Evolutionary conservation across 1,140 invertebrate species (phyloP).

Genomic region (Triops longicaudatus): DNA sequence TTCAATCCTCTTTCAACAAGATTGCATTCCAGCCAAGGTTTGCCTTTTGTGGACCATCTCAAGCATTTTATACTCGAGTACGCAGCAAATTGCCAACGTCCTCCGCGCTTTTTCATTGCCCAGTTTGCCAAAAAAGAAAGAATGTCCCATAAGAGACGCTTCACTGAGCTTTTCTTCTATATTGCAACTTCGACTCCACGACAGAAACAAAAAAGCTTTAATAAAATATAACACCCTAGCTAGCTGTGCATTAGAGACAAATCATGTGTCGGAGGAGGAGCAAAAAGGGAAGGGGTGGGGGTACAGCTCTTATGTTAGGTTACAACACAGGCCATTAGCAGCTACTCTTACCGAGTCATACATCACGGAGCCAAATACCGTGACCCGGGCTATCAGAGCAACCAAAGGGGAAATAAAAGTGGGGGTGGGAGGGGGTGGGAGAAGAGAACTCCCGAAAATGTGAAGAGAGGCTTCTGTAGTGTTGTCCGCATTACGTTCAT

Average conservation of each 20-base stretch:
- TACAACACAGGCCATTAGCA: not conserved
- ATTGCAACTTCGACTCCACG: too few species aligned
- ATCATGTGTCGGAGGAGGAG: too few species aligned
- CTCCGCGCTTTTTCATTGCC: not conserved
- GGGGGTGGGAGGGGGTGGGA: too few species aligned
- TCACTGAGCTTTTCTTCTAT: too few species aligned
- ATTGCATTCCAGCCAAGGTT: not conserved
- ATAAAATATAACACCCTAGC: too few species aligned
- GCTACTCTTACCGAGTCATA: not conserved
- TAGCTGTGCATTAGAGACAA: too few species aligned
- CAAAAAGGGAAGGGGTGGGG: too few species aligned
- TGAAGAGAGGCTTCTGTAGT: not conserved
- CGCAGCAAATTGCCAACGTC: not conserved
- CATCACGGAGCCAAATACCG: conserved; percentile 11
- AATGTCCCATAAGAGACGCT: not conserved
- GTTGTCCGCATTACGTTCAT: not conserved
- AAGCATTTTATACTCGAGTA: not conserved
- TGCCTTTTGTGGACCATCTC: not conserved
- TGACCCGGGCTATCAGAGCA: not conserved
- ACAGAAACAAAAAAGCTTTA: too few species aligned
- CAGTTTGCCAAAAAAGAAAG: not conserved
- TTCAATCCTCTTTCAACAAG: not conserved
- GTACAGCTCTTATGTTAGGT: not conserved
- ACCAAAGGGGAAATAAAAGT: not conserved
- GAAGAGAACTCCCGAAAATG: not conserved